Evolutionary conservation across 2,113 vertebrate genomes (phyloP).

Genomic region (Taurulus bubalis): DNA sequence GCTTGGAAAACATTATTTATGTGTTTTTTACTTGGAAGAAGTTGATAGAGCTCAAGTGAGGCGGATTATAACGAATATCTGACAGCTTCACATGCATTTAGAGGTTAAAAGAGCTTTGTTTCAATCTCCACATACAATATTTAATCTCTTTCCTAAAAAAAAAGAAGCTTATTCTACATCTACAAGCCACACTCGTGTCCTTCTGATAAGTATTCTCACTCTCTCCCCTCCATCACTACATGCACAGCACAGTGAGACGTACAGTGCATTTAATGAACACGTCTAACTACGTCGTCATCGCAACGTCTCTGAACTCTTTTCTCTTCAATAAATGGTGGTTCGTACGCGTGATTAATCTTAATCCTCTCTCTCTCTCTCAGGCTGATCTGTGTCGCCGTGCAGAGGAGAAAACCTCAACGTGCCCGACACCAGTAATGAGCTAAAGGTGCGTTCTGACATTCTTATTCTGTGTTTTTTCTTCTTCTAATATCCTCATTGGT

Average conservation of each 20-base stretch:
- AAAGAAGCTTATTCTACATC: neutral
- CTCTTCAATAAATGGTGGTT: neutral
- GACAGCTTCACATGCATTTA: constrained; percentile 2
- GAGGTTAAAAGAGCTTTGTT: neutral
- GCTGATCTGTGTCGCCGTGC: constrained; percentile 42
- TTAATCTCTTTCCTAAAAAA: no score
- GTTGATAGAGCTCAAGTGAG: neutral
- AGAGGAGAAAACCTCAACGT: constrained; percentile 33
- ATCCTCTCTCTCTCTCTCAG: constrained; percentile 18
- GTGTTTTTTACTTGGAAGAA: neutral
- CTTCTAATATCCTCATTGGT: no score
- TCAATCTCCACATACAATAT: neutral
- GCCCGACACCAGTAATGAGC: constrained; percentile 63
- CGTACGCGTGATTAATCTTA: constrained; percentile 31
- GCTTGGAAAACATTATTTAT: no score
- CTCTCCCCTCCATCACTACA: neutral
- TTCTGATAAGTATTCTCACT: neutral
- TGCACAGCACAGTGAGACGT: constrained; percentile 1
- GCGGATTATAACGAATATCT: neutral
- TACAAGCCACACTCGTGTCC: neutral
- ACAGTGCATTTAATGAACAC: constrained; percentile 3
- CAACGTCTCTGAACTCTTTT: constrained; percentile 10
- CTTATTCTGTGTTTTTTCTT: no score
- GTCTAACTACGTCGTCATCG: constrained; percentile 25
- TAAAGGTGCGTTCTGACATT: constrained; percentile 65